Evolutionary conservation across 2,888 invertebrate species (phyloP).

Genomic region (Malthinus seriepunctatus): DNA sequence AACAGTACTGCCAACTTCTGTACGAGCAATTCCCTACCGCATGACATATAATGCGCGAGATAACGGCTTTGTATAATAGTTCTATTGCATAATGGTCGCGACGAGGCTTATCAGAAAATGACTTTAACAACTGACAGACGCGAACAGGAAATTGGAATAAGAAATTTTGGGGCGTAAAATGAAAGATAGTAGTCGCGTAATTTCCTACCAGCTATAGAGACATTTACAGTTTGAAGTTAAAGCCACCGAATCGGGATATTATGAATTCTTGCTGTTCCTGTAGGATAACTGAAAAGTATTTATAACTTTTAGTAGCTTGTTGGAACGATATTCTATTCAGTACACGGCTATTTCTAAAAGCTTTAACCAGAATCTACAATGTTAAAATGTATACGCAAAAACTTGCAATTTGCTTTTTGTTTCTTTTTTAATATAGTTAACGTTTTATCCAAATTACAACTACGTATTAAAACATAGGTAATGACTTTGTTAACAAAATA

Average conservation of each 20-base stretch:
- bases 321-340: constrained; percentile 47
- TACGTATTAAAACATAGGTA: too few relatives aligned
- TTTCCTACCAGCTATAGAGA: constrained; percentile 61
- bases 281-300: constrained; percentile 42
- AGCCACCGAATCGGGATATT: constrained; percentile 18
- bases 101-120: constrained; percentile 71
- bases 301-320: constrained; percentile 35
- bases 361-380: constrained; percentile 36
- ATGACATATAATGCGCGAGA: constrained; percentile 55
- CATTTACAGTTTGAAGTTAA: constrained; percentile 47
- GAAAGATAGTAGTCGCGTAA: constrained; percentile 76
- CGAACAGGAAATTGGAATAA: constrained; percentile 72
- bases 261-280: constrained; percentile 17
- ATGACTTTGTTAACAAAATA: too few relatives aligned
- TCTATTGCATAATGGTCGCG: constrained; percentile 58
- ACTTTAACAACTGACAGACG: constrained; percentile 68
- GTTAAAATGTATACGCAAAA: constrained; percentile 19
- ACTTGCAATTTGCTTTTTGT: too few relatives aligned
- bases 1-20: constrained; percentile 43
- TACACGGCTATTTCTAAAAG: constrained; percentile 43
- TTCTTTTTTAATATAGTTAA: too few relatives aligned
- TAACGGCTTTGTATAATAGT: constrained; percentile 57
- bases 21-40: constrained; percentile 53
- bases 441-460: too few relatives aligned
- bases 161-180: constrained; percentile 78